These are phyloP conservation scores for Cotesia chilonis DNA, from an alignment of 1,140 invertebrate species.

Conservation along the genomic window DNA sequence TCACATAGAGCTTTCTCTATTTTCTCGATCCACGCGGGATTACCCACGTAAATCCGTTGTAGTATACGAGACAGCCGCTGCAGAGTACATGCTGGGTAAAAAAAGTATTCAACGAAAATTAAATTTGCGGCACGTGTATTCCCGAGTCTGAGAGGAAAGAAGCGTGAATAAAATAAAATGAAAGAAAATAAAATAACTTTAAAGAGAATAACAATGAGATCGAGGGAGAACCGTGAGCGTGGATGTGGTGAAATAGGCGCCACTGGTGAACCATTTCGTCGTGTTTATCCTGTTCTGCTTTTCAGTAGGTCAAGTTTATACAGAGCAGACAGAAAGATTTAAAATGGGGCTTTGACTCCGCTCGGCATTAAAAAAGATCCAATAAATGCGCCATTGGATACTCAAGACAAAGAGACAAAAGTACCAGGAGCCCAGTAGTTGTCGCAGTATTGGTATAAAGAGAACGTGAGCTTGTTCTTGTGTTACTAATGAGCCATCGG, in stretches of 20 bases:
- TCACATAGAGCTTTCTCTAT: background rate
- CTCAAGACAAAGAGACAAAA: slow-evolving; percentile 14
- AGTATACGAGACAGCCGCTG: background rate
- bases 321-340: background rate
- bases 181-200: slow-evolving; percentile 6
- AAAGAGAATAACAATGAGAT: slow-evolving; percentile 9
- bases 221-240: slow-evolving; percentile 4
- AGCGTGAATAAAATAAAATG: too few relatives aligned
- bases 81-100: background rate
- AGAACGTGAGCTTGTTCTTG: slow-evolving; percentile 42
- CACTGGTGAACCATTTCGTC: slow-evolving; percentile 21
- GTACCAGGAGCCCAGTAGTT: slow-evolving; percentile 1
- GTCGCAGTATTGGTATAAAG: slow-evolving; percentile 9
- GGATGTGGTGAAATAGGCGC: slow-evolving; percentile 5
- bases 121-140: slow-evolving; percentile 22
- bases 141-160: background rate
- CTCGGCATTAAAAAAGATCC: background rate
- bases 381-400: slow-evolving; percentile 1
- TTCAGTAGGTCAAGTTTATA: slow-evolving; percentile 47
- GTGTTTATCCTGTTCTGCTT: slow-evolving; percentile 22
- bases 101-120: background rate
- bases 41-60: background rate
- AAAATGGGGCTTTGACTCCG: background rate
- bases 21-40: background rate
- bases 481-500: slow-evolving; percentile 57